Conservation (phyloP, 2,888 invertebrate species). For the Drosophila peninsularis region DNA sequence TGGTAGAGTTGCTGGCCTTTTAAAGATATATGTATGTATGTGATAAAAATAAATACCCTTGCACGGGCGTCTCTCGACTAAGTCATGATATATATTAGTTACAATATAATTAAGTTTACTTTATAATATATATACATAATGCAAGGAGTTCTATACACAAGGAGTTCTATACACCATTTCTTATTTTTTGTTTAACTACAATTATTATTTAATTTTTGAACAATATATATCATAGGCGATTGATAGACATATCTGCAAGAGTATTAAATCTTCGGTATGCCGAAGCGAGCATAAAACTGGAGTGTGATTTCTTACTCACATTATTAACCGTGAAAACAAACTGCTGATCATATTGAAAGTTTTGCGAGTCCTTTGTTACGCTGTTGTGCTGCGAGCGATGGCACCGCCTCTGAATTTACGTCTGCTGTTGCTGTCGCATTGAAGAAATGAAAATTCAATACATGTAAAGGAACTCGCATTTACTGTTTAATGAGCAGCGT, state of each 20-base stretch:
- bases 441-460: conserved; percentile 46
- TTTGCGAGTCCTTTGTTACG: conserved; percentile 42
- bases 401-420: not conserved
- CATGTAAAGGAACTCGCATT: conserved; percentile 17
- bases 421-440: conserved; percentile 8
- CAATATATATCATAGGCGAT: not conserved
- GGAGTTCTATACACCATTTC: no score
- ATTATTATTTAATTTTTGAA: not conserved
- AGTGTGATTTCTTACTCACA: conserved; percentile 78
- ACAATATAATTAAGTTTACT: no score
- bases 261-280: conserved; percentile 36
- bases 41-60: conserved; percentile 20
- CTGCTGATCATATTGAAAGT: conserved; percentile 82
- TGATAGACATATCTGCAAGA: conserved; percentile 22
- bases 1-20: conserved; percentile 41
- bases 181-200: not conserved
- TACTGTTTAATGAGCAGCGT: conserved; percentile 14
- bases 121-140: no score
- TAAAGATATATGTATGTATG: not conserved
- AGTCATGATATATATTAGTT: conserved; percentile 3
- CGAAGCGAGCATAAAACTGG: not conserved
- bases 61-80: conserved; percentile 4
- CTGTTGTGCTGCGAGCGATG: not conserved
- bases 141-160: no score
- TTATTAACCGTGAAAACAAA: conserved; percentile 83